phyloP scores from a whole-genome alignment of 2,113 vertebrate species.

The Neopipo cinnamomea region DNA sequence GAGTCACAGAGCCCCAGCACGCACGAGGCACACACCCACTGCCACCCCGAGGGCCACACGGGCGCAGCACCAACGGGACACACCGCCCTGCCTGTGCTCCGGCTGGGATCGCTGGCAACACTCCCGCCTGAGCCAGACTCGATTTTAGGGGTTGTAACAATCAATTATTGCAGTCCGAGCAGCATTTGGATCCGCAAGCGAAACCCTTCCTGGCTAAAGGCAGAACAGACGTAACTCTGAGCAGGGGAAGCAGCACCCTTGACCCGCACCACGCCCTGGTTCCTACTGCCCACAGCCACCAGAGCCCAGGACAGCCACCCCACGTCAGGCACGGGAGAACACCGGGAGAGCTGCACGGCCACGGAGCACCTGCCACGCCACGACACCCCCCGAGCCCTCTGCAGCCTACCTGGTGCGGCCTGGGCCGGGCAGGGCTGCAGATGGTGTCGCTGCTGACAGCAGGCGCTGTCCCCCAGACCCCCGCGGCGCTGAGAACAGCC shows the following conservation, averaged over 20 bases:
- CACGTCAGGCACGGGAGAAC: no score
- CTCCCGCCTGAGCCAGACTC: neutral
- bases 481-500: neutral
- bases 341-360: neutral
- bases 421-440: no score
- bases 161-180: neutral
- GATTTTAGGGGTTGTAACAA: neutral
- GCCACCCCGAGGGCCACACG: neutral
- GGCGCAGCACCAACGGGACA: neutral
- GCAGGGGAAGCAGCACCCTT: neutral
- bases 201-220: neutral
- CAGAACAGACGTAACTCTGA: neutral
- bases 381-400: neutral
- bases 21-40: neutral
- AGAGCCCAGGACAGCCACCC: no score
- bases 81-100: neutral
- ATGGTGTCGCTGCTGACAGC: neutral
- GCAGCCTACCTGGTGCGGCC: slow-evolving; percentile 25
- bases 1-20: neutral
- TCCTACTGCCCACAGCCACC: neutral
- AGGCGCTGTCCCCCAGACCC: neutral
- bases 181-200: neutral
- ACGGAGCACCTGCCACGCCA: neutral
- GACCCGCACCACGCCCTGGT: neutral
- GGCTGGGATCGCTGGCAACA: neutral